Evolutionary conservation across 1,140 invertebrate species (phyloP), one percentile per base, ranked within the genome.

Genomic region (Achroia grisella): DNA sequence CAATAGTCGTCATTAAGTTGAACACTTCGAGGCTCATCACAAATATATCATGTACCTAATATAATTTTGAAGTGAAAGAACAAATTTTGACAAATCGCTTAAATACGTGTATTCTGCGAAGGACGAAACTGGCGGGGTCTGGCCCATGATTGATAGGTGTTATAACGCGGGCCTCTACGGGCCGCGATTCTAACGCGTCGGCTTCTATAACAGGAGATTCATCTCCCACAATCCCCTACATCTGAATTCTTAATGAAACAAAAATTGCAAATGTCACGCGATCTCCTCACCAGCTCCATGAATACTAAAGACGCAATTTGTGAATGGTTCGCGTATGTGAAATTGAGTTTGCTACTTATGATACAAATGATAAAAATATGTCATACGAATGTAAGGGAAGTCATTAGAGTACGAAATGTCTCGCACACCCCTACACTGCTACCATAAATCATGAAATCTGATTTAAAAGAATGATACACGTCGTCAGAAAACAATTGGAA

Each of bases 401-500:
- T 65, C 56, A 70, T 78, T 71, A 75, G 59, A 35, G 44, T 57
- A 58, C 59, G 56, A 47, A 48, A 58, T 73, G 36, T 34, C 33
- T 43, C 32, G 63, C 64, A 60, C 57, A 56, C 61, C 42, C 48
- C 60, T 57, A 71, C 58, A 58, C 64, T 44, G 59, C 57, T 44
- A 52, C 52, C 52, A 71, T 71, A 79, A 83, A 78, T 81, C 71
- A 67, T 70, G 56, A 67, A 71, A 78, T 73, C 66, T 68, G 74
- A 79, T 81, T 82, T 77, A 73, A 77, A 77, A 69, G 74, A 81
- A 80, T 81, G 74, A 82, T 81, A 80, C 71, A 71, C 70, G 74
- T 79, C 80, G 76, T 84, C 80, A 82, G 76, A 78, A 84, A 84
- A 84, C 80, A 84, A 84, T 84, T 81, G 80, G 67, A 67, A 56